Evolutionary conservation across 2,888 invertebrate genomes (phyloP), one percentile per base, ranked within the genome.

Genomic region (Phyto melanocephala): DNA sequence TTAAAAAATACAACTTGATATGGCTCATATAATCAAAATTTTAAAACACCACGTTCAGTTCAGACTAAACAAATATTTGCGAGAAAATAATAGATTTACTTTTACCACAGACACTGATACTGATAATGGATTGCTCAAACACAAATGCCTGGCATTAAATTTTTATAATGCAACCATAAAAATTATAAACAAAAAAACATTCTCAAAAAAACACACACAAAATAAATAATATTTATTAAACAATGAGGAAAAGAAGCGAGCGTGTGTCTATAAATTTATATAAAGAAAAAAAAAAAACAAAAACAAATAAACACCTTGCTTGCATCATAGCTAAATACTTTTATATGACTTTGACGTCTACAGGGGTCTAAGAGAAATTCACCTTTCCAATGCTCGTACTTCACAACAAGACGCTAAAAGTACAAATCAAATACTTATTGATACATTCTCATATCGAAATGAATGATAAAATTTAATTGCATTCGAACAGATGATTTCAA

Each of bases 291-390:
- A n/a, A n/a, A n/a, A n/a, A n/a, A n/a, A n/a, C n/a, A n/a, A n/a
- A n/a, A n/a, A n/a, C n/a, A 67, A 52, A 52, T 37, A 67, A 52
- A 37, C 50, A 37, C 5, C 22, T 52, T 67, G n/a, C n/a, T n/a
- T n/a, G 52, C 52, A 24, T 40, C 40, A 54, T 40, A 50, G 35
- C 8, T 45, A 62, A 40, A n/a, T 40, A 40, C 10, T 47, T 40
- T 40, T 45, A 17, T 45, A 45, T 22, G 2, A 24, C n/a, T 28
- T 13, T 15, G 17, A n/a, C n/a, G n/a, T n/a, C 5, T 11, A 28
- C 62, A 28, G 11, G 37, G 1, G n/a, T 24, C 40, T 60, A 58
- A n/a, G n/a, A n/a, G n/a, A n/a, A n/a, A n/a, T n/a, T n/a, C n/a
- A n/a, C n/a, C n/a, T n/a, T n/a, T n/a, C n/a, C n/a, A n/a, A n/a